Base-by-base conservation (phyloP, 1,140 invertebrate genomes). In the Nilaparvata lugens region DNA sequence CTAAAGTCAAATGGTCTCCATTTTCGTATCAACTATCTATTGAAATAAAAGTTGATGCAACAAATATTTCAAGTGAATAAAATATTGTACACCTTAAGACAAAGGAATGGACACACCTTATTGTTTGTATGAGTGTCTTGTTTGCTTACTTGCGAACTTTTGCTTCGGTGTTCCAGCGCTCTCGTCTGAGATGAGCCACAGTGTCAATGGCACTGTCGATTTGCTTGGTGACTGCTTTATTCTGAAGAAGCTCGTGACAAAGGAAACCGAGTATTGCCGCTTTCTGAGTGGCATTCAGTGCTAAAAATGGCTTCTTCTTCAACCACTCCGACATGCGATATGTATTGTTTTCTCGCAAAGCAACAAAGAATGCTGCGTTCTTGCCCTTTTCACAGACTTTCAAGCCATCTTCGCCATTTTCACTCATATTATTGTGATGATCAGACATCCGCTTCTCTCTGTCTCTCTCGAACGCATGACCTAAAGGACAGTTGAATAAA, bases 161-260 rank as follows among this genome's bases (percentile, higher is more conserved):
- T 52, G 89, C 89, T 72, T 95, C 93, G 48, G 93, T 74, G 18
- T 89, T 78, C 74, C 89, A 91, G 62, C 88, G 80, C 68, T 93
- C 89, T 65, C 88, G 86, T 61, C 84, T 82, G 52, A 88, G 78
- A 67, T 88, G 85, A 51, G 83, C 83, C 16, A 88, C 83, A 40
- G 81, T 86, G 59, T 91, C 88, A 28, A 91, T 75, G 38, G 87
- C 84, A 21, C 78, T 80, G 63, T 92, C 89, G 52, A 92, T 85
- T 74, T 91, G 88, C 13, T 83, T 78, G 64, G 91, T 79, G 63
- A 96, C 86, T 42, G 88, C 83, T 76, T 94, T 93, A 72, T 94
- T 95, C 74, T 93, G 91, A 51, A 96, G 76, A 66, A 97, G 78
- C 76, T 97, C 93, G 76, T 97, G 93, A 75, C 93, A 96, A 2